Percentiles rank a stretch among this genome's conserved stretches.
phyloP scores from a whole-genome alignment of 1,140 invertebrate genomes.

The Diorhabda sublineata region DNA sequence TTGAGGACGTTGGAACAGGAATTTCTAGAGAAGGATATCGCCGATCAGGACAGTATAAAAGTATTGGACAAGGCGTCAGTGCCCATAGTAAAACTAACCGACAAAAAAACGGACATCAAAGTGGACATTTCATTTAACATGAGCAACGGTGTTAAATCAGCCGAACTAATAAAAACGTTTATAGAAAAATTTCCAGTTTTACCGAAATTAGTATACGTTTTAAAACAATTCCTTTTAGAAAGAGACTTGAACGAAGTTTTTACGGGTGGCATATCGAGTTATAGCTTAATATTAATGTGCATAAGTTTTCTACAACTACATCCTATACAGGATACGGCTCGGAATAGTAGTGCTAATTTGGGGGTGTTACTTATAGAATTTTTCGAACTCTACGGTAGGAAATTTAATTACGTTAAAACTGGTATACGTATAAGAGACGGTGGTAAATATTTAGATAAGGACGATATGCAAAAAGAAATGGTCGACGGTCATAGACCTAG shows the following conservation, averaged over 20 bases:
- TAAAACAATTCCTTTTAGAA: slow-evolving; percentile 96
- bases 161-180: slow-evolving; percentile 83
- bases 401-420: slow-evolving; percentile 95
- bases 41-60: slow-evolving; percentile 83
- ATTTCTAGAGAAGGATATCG: slow-evolving; percentile 82
- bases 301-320: slow-evolving; percentile 66
- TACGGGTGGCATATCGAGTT: slow-evolving; percentile 97
- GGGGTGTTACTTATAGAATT: slow-evolving; percentile 95
- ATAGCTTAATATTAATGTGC: slow-evolving; percentile 96
- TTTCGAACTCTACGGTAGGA: slow-evolving; percentile 93
- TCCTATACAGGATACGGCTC: slow-evolving; percentile 62
- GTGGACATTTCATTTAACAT: slow-evolving; percentile 99
- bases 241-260: slow-evolving; percentile 98
- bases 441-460: slow-evolving; percentile 91
- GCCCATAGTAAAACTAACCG: slow-evolving; percentile 96
- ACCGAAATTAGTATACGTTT: slow-evolving; percentile 89
- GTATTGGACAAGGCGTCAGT: slow-evolving; percentile 96
- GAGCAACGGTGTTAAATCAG: slow-evolving; percentile 92
- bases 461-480: slow-evolving; percentile 89
- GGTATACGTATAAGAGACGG: slow-evolving; percentile 93
- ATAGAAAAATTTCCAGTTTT: slow-evolving; percentile 72
- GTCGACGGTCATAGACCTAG: slow-evolving; percentile 89
- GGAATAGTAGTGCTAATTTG: slow-evolving; percentile 66
- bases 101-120: slow-evolving; percentile 86
- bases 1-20: slow-evolving; percentile 86